Evolutionary conservation across 2,888 invertebrate genomes (phyloP), one percentile per base, ranked within the genome.

Genomic region (Ganaspis brasiliensis): DNA sequence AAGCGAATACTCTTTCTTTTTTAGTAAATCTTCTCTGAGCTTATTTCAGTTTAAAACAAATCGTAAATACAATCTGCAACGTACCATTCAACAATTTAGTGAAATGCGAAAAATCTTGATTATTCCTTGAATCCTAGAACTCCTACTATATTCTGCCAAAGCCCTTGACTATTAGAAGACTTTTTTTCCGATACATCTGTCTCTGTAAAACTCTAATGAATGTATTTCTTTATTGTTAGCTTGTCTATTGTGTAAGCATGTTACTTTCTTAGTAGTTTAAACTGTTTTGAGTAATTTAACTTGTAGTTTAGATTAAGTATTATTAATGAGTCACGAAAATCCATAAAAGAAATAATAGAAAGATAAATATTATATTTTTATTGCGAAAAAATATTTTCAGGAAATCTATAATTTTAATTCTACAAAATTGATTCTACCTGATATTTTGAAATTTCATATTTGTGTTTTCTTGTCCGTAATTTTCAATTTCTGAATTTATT

Each of bases 101-200:
- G n/a, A 45, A 67, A 67, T 67, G n/a, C 12, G 45, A 67, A 26
- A n/a, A 45, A 67, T 67, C 24, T 24, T 40, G 45, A 75, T 59
- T 61, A 57, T 63, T 61, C 70, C 75, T 63, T 24, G 73, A 67
- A 52, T 81, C 76, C 76, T 76, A 45, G 16, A 80, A 83, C 79
- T 83, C 80, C 85, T 72, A 82, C 84, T 86, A 79, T 82, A 79
- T 78, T 86, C 82, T 87, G 82, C 79, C 82, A 81, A 82, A 63
- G 78, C 84, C 78, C 81, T 84, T 78, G 79, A 81, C 79, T 78
- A 45, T 67, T 45, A 80, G 78, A 80, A 82, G 84, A 87, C 85
- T 86, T 85, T 86, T 85, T 87, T 89, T 88, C 89, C 90, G 87
- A 90, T 91, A 89, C 91, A 90, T 91, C 91, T 91, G 91, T 91